Percentiles rank a stretch among this genome's conserved stretches.
Evolutionary conservation across 1,140 invertebrate genomes (phyloP).

Genomic region (Agrypnia vestita): DNA sequence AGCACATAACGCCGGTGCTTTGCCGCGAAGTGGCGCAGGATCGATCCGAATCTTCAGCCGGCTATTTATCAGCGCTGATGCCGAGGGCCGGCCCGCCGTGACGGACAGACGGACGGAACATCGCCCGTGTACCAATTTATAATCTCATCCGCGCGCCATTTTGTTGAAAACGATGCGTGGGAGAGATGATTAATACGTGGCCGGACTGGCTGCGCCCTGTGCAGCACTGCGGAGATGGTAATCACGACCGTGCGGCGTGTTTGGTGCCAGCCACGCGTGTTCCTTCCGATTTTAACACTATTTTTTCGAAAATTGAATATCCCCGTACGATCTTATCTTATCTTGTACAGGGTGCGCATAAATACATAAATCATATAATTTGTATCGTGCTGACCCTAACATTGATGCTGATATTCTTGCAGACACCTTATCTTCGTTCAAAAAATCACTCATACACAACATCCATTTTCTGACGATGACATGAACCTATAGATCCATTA

Average conservation of each 20-base stretch:
- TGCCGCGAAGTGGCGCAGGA: constrained; percentile 12
- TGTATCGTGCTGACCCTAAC: too few relatives aligned
- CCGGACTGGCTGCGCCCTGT: neutral
- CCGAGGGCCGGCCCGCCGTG: constrained; percentile 8
- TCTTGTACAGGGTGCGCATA: too few relatives aligned
- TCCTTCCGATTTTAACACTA: too few relatives aligned
- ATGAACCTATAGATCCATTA: too few relatives aligned
- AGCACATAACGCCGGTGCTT: constrained; percentile 8
- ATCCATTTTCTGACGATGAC: too few relatives aligned
- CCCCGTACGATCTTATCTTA: too few relatives aligned
- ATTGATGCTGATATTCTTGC: too few relatives aligned
- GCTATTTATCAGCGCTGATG: constrained; percentile 15
- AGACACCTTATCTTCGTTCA: too few relatives aligned
- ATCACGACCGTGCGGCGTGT: constrained; percentile 9
- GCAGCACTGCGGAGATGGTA: neutral
- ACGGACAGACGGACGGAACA: constrained; percentile 31
- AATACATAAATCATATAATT: too few relatives aligned
- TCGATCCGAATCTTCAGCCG: constrained; percentile 13
- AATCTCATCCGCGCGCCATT: constrained; percentile 20
- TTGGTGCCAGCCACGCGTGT: too few relatives aligned
- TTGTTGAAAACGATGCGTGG: constrained; percentile 36
- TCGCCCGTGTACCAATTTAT: constrained; percentile 22
- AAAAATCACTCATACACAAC: too few relatives aligned
- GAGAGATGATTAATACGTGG: constrained; percentile 25
- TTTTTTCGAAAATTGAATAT: too few relatives aligned